Conservation (phyloP, 2,113 vertebrate genomes). For the Variabilichromis moorii region DNA sequence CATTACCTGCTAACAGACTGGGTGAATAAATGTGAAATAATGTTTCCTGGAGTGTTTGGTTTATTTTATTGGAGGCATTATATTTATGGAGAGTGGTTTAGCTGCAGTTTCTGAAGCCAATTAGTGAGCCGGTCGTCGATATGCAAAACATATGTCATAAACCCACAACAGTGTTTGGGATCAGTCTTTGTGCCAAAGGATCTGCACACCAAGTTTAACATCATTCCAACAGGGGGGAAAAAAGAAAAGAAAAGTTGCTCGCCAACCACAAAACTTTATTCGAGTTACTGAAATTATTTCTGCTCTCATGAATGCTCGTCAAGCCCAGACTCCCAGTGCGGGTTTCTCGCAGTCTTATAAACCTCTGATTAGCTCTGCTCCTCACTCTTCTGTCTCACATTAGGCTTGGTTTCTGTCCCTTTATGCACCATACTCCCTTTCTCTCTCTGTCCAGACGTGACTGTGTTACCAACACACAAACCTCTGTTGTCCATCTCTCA, state of each 20-base stretch:
- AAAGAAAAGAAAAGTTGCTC: background rate
- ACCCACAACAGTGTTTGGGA: background rate
- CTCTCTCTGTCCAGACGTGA: slow-evolving; percentile 49
- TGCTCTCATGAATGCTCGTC: background rate
- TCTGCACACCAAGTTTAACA: background rate
- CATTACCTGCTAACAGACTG: background rate
- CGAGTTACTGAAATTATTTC: background rate
- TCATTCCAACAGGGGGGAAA: background rate
- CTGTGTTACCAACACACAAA: slow-evolving; percentile 53
- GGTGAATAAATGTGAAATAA: background rate
- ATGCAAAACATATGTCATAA: background rate
- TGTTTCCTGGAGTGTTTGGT: background rate
- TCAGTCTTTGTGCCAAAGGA: background rate
- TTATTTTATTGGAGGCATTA: background rate
- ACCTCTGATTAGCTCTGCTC: background rate
- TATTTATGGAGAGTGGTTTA: background rate
- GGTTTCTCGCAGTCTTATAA: background rate
- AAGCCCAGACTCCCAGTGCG: background rate
- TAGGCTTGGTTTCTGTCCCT: slow-evolving; percentile 8
- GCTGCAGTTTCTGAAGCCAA: background rate
- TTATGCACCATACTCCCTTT: slow-evolving; percentile 8
- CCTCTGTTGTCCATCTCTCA: slow-evolving; percentile 43
- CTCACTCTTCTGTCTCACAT: background rate
- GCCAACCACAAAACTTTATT: background rate
- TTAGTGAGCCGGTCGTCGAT: background rate